These are phyloP conservation scores for Malurus splendens DNA, from an alignment of 2,797 vertebrate species.

Conservation along the genomic window DNA sequence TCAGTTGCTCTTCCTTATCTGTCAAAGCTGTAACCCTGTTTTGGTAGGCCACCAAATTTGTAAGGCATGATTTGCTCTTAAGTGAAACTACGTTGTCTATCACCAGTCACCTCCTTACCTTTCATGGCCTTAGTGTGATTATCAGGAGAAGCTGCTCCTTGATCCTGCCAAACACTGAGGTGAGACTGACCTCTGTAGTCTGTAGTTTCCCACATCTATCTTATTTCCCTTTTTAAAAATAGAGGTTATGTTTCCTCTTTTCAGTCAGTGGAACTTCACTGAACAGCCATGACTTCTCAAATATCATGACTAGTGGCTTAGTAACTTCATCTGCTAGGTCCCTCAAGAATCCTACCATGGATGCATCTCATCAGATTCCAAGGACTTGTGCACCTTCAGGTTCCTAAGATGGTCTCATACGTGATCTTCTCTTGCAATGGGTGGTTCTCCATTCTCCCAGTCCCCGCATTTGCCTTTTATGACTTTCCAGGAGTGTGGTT, in stretches of 20 bases:
- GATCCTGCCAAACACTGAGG: background rate
- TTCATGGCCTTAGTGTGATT: background rate
- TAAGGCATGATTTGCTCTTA: background rate
- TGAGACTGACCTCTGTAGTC: background rate
- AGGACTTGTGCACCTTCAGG: background rate
- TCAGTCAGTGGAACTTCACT: background rate
- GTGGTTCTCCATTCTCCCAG: background rate
- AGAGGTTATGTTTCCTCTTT: background rate
- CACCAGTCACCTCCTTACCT: background rate
- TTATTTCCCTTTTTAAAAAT: background rate
- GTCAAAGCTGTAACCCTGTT: rapidly evolving
- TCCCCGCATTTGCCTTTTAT: background rate
- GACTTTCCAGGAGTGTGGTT: background rate
- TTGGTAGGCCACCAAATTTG: background rate
- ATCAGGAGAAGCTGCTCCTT: background rate
- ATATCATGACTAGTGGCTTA: background rate
- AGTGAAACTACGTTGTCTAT: too few species aligned
- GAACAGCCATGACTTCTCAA: background rate
- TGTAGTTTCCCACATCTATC: background rate
- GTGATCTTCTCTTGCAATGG: background rate
- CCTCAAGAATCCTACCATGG: background rate
- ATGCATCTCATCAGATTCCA: background rate
- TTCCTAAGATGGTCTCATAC: background rate
- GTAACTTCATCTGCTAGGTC: background rate
- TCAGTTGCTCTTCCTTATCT: background rate